A percentile compares a stretch with the other conserved stretches of the same genome.
These are phyloP conservation scores for Pachypeltis micranthus DNA, from an alignment of 1,140 invertebrate genomes.

Conservation along the genomic window DNA sequence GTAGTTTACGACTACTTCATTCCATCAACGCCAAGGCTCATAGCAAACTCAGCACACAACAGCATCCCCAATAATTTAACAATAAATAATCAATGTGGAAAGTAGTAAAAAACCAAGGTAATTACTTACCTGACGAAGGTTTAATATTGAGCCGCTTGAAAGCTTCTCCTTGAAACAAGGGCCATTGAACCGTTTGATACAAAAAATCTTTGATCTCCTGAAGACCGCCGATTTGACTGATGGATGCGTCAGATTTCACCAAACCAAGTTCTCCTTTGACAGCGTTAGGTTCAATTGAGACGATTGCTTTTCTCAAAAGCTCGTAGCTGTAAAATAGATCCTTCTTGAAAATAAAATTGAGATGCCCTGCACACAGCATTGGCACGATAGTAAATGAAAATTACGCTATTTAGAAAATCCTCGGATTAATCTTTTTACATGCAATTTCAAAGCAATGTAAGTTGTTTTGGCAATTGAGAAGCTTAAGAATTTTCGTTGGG, in stretches of 20 bases:
- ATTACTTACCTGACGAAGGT: conserved; percentile 10
- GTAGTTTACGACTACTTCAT: background rate
- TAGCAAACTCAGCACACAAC: no score
- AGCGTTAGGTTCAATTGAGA: conserved; percentile 1
- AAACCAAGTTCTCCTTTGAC: conserved; percentile 13
- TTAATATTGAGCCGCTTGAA: conserved; percentile 33
- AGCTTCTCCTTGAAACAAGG: conserved; percentile 45
- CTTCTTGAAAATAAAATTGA: conserved; percentile 6
- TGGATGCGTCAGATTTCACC: background rate
- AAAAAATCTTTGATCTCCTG: conserved; percentile 32
- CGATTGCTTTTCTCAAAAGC: background rate
- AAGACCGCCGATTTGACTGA: conserved; percentile 7
- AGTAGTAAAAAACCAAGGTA: background rate
- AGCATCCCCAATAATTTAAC: background rate
- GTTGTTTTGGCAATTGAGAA: background rate
- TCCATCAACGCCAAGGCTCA: no score
- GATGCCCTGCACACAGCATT: background rate
- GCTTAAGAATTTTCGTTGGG: background rate
- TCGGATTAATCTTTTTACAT: background rate
- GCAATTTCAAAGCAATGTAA: background rate
- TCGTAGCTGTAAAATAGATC: background rate
- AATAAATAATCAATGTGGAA: background rate
- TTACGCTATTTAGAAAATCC: background rate
- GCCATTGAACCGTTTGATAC: conserved; percentile 49
- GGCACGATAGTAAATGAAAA: background rate